Evolutionary conservation across 2,888 invertebrate species (phyloP).

Genomic region (Andrena chrysosceles): DNA sequence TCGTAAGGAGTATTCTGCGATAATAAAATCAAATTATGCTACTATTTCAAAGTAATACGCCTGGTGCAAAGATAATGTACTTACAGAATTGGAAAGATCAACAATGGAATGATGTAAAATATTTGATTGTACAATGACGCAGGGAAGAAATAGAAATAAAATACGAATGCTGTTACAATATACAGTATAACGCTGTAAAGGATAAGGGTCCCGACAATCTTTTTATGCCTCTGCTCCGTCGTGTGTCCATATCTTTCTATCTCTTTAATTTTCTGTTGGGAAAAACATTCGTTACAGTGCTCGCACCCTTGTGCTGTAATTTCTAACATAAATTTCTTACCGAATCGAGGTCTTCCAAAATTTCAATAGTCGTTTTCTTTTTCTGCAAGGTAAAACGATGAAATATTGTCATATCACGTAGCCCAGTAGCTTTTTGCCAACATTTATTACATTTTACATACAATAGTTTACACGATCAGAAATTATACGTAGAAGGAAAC

Average conservation of each 20-base stretch:
- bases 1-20: conserved; percentile 91
- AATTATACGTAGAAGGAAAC: not conserved
- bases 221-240: conserved; percentile 93
- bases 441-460: too few species aligned
- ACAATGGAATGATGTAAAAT: conserved; percentile 91
- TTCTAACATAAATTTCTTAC: conserved; percentile 75
- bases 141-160: conserved; percentile 93
- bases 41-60: not conserved
- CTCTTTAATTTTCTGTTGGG: conserved; percentile 89
- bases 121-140: conserved; percentile 90
- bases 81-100: conserved; percentile 94
- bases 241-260: conserved; percentile 93
- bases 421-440: too few species aligned
- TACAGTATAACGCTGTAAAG: conserved; percentile 90
- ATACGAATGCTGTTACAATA: conserved; percentile 89
- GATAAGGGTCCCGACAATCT: conserved; percentile 92
- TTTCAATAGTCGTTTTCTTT: conserved; percentile 86
- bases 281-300: conserved; percentile 48
- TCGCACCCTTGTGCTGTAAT: conserved; percentile 13
- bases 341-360: conserved; percentile 90
- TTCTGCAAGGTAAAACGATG: conserved; percentile 83
- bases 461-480: too few species aligned
- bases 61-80: conserved; percentile 81
- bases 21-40: conserved; percentile 66
- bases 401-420: too few species aligned